These are phyloP conservation scores for Megaleporinus macrocephalus DNA, from an alignment of 2,113 vertebrate species.

Conservation along the genomic window DNA sequence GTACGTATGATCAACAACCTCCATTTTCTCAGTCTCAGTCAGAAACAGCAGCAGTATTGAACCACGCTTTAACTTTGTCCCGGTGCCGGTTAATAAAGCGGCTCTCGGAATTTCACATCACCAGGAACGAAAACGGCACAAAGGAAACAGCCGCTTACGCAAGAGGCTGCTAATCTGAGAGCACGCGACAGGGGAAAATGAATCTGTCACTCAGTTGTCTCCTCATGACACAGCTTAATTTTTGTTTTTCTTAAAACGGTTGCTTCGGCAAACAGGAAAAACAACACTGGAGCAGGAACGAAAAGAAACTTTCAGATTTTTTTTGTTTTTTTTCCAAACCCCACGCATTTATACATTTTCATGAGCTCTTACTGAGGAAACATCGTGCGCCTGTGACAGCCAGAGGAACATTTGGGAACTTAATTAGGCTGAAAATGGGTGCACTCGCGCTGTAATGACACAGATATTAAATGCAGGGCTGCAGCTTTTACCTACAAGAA, in stretches of 20 bases:
- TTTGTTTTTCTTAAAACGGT: neutral
- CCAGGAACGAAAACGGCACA: too few species aligned
- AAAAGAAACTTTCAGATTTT: neutral
- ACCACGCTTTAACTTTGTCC: neutral
- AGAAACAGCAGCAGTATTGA: too few species aligned
- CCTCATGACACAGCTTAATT: neutral
- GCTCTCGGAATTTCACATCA: neutral
- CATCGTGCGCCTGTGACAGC: neutral
- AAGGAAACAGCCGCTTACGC: neutral
- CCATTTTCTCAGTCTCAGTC: neutral
- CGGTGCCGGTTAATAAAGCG: neutral
- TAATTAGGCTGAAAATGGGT: neutral
- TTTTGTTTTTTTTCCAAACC: neutral
- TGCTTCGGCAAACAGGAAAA: neutral
- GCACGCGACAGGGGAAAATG: neutral
- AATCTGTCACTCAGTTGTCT: neutral
- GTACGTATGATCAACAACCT: too few species aligned
- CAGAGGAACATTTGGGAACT: neutral
- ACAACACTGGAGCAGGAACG: neutral
- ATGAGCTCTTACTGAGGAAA: neutral
- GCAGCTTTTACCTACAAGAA: neutral
- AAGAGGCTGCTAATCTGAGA: neutral
- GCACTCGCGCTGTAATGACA: neutral
- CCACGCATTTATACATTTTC: neutral
- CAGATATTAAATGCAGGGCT: neutral